Base-by-base conservation (phyloP, 2,888 invertebrate species). In the Rotaria socialis region DNA sequence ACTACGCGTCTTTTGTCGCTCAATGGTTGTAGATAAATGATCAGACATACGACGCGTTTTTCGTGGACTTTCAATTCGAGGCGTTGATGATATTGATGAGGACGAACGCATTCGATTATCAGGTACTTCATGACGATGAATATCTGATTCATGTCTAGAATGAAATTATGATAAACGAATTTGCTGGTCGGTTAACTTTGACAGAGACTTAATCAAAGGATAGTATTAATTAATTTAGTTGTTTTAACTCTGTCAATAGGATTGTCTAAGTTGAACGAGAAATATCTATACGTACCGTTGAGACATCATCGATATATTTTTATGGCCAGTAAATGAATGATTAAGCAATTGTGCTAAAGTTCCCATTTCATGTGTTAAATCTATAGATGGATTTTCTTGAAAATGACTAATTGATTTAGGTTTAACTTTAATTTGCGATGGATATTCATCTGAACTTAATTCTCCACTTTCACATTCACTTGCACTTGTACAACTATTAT, bases 381-480 rank as follows among this genome's bases (percentile, higher is more conserved):
- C 67, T 3, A n/a, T n/a, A n/a, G 11, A 35, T 16, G 27, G 67
- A 67, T 67, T 67, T 35, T 67, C 67, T 67, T 67, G 67, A 16
- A 4, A 27, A 35, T 67, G 67, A 35, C 8, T 27, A n/a, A 67
- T 35, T 27, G 67, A 35, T 27, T 27, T 27, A 35, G 27, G 35
- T 67, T 67, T 75, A 43, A 24, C 2, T 43, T 75, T 75, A 41
- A 75, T 43, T 43, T 75, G 75, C 47, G 75, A 43, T 75, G 75
- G 75, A 75, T 75, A 75, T 75, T 75, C 75, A 75, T 75, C 75
- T 43, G 43, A 43, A 75, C 43, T 43, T 75, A 75, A 43, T 10
- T 75, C 75, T 24, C 75, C 75, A 43, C 43, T 75, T 47, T 75
- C 75, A 75, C 75, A 75, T 41, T 75, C 75, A 75, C 43, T 75